Percentiles rank a stretch among this genome's conserved stretches.
These are phyloP conservation scores for Hipposideros armiger DNA, from an alignment of 2,113 vertebrate species.

Conservation along the genomic window DNA sequence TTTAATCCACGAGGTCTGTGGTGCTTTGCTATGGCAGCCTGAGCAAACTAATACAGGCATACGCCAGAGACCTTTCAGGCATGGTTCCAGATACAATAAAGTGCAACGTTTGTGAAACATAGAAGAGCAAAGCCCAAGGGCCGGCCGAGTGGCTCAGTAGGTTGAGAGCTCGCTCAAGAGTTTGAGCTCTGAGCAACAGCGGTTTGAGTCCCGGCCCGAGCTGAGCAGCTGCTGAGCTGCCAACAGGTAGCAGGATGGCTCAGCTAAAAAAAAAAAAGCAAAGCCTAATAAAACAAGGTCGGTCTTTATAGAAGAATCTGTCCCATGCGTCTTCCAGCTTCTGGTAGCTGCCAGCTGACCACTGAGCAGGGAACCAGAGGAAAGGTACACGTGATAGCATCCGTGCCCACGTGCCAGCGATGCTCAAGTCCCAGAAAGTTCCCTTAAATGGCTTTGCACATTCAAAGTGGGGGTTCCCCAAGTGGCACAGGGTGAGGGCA, in stretches of 20 bases:
- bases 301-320: no score
- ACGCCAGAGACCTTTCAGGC: fast-evolving
- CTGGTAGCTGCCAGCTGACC: neutral
- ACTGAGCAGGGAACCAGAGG: neutral
- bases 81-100: neutral
- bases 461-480: neutral
- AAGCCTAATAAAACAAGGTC: fast-evolving
- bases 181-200: no score
- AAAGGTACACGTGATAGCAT: neutral
- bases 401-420: neutral
- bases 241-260: no score
- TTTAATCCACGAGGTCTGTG: neutral
- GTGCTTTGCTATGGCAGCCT: neutral
- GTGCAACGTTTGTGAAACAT: no score
- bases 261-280: no score
- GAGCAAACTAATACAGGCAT: fast-evolving
- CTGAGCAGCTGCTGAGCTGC: no score
- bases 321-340: no score
- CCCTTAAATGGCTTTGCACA: neutral
- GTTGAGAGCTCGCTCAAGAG: no score
- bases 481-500: neutral
- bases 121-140: neutral
- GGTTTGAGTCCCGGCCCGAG: no score
- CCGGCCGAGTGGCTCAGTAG: no score
- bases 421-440: neutral